A percentile compares a stretch with the other conserved stretches of the same genome.
Evolutionary conservation across 64 coral and sea anemone species (phyloP).

Genomic region (Montipora foliosa): DNA sequence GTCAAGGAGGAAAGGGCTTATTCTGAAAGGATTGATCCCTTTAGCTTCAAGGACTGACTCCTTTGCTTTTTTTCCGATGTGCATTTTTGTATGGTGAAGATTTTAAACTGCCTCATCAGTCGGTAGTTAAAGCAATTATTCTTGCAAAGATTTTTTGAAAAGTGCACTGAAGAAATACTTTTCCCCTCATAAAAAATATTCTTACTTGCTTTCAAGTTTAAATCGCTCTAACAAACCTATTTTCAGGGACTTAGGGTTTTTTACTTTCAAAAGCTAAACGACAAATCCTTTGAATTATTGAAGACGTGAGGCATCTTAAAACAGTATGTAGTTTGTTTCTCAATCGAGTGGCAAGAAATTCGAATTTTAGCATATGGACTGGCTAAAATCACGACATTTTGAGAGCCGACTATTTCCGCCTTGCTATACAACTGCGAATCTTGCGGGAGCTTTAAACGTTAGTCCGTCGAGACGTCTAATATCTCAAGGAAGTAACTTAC

Average conservation of each 20-base stretch:
- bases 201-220: not conserved
- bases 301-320: constrained; percentile 11
- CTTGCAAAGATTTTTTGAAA: not conserved
- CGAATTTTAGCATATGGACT: not conserved
- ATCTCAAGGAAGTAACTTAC: constrained; percentile 7
- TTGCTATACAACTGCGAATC: not conserved
- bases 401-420: constrained; percentile 8
- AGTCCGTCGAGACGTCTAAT: constrained; percentile 2
- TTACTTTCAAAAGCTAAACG: constrained; percentile 48
- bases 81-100: too few relatives aligned
- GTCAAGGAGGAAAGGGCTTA: not conserved
- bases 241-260: not conserved
- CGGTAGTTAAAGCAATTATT: too few relatives aligned
- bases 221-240: not conserved
- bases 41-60: too few relatives aligned
- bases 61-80: too few relatives aligned
- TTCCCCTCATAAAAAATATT: not conserved
- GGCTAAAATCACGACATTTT: constrained; percentile 8
- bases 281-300: constrained; percentile 40
- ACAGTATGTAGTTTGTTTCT: constrained; percentile 34
- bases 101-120: too few relatives aligned
- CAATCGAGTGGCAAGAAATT: constrained; percentile 4
- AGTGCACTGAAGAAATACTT: not conserved
- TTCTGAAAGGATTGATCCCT: too few relatives aligned
- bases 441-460: not conserved